Base-by-base conservation (phyloP, 2,797 vertebrate species). In the Brotula barbata region DNA sequence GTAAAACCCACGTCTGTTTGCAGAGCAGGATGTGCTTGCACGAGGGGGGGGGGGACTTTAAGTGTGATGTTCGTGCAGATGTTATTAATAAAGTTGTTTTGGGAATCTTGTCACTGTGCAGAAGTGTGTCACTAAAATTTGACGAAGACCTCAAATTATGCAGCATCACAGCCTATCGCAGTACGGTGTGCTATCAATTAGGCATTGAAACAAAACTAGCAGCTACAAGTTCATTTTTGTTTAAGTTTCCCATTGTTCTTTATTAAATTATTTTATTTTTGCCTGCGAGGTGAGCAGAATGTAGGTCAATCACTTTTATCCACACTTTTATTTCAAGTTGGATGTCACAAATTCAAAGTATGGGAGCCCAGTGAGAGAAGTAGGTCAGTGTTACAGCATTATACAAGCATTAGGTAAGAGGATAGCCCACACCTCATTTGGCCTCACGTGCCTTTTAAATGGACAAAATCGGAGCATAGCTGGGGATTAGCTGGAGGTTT, bases 371-470 rank as follows among this genome's bases (percentile, higher is more conserved):
- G 16, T 15, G 45, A 45, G 31, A 51, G 62, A 89, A 88, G 75
- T 87, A 82, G 84, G 88, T 86, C 84, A 88, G 33, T 80, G 64
- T 83, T 80, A 73, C 77, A 40, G 49, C 59, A 40, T 86, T 78
- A 82, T 80, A 71, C 78, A 85, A 87, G 50, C 9, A 13, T 77
- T 78, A 44, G 68, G 77, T 75, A 81, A 83, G 70, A 75, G 4
- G 21, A 72, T 44, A 69, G 75, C 63, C 43, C 68, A 74, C 71
- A 84, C 65, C 77, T 54, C 47, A 50, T 78, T 83, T 65, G 45
- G 51, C 21, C 69, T 83, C 82, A 85, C 58, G 44, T 83, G 83
- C 78, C 61, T 60, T 0, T 41, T 16, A 58, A 61, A 72, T 46
- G 3, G 57, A 41, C 39, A 52, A 48, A 69, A 19, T 25, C 14